Evolutionary conservation across 2,888 invertebrate genomes (phyloP), one percentile per base, ranked within the genome.

Genomic region (Lydus trimaculatus): DNA sequence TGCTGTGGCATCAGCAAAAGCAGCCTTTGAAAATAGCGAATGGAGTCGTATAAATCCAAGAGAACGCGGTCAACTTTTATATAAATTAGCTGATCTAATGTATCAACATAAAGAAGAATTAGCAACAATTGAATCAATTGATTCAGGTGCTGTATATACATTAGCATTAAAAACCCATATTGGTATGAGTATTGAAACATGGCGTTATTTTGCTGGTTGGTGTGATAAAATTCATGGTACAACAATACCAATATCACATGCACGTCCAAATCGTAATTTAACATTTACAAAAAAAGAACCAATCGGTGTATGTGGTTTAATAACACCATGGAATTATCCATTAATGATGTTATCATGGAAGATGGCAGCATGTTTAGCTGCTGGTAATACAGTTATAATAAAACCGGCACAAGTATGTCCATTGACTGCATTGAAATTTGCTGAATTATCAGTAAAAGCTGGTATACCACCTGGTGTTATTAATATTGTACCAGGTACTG

Each of bases 271-370:
- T 82, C 91, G 91, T 78, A 97, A 98, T 82, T 86, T 98, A 1
- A 93, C 94, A 0, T 91, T 94, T 75, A 98, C 98, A 0, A 92
- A 91, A 80, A 92, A 92, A 74, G 98, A 98, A 84, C 97, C 98
- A 0, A 93, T 98, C 72, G 98, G 93, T 0, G 98, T 98, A 3
- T 96, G 96, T 79, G 98, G 93, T 0, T 86, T 98, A 17, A 91
- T 98, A 17, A 97, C 97, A 0, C 98, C 98, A 0, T 99, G 98
- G 98, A 98, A 98, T 85, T 99, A 98, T 84, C 98, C 98, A 0
- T 87, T 99, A 11, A 98, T 99, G 98, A 99, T 98, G 98, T 86
- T 98, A 13, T 95, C 97, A 0, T 98, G 98, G 98, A 98, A 98
- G 85, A 97, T 98, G 96, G 97, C 98, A 0, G 96, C 98, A 3